Evolutionary conservation across 2,888 invertebrate species (phyloP).

Genomic region (Pterobdella sp.): DNA sequence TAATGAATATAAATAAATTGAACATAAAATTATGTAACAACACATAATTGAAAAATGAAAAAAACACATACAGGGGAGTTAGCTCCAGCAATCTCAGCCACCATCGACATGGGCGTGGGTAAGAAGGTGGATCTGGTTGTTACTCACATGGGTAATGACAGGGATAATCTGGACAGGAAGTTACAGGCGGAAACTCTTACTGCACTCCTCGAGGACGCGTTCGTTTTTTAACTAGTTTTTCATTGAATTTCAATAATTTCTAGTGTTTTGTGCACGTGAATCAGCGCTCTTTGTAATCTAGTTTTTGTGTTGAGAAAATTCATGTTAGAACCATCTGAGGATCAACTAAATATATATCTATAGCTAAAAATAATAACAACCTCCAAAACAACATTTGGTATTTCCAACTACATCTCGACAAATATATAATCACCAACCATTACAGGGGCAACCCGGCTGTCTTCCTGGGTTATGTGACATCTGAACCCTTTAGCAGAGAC

Average conservation of each 20-base stretch:
- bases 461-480: conserved; percentile 52
- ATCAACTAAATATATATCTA: no score
- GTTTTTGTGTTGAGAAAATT: no score
- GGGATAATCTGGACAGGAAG: conserved; percentile 49
- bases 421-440: no score
- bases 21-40: not conserved
- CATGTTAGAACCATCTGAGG: no score
- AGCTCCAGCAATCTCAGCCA: conserved; percentile 51
- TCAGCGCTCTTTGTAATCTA: no score
- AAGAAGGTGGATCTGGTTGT: conserved; percentile 51
- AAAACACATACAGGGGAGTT: conserved; percentile 46
- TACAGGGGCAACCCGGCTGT: conserved; percentile 49
- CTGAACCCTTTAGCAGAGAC: conserved; percentile 47
- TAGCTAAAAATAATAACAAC: no score
- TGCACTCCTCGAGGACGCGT: conserved; percentile 44
- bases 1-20: not conserved
- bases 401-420: no score
- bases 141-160: conserved; percentile 53
- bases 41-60: not conserved
- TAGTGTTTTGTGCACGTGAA: no score
- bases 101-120: conserved; percentile 44
- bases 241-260: no score
- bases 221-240: conserved; percentile 23
- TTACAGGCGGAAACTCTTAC: conserved; percentile 48
- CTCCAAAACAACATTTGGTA: no score